A percentile compares a stretch with the other conserved stretches of the same genome.
Evolutionary conservation across 2,113 vertebrate genomes (phyloP).

Genomic region (Dromas ardeola): DNA sequence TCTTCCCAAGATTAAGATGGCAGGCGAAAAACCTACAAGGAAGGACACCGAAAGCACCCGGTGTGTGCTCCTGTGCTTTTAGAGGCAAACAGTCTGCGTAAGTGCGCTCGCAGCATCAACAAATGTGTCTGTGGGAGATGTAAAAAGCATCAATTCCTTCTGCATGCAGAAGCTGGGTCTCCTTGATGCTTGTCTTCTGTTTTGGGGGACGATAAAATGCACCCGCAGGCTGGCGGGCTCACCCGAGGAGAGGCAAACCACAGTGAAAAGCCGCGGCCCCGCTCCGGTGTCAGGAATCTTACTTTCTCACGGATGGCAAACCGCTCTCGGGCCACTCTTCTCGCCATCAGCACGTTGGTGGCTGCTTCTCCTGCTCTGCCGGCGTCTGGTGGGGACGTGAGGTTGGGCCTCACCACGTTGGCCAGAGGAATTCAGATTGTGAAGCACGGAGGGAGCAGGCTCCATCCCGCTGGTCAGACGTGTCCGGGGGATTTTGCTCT

Average conservation of each 20-base stretch:
- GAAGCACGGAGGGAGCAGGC: background rate
- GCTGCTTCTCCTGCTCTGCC: background rate
- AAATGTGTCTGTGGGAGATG: background rate
- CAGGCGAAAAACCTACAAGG: background rate
- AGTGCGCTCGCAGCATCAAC: background rate
- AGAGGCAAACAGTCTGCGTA: background rate
- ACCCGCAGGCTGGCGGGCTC: background rate
- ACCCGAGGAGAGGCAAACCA: background rate
- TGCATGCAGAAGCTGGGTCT: accelerated
- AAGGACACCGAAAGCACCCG: accelerated
- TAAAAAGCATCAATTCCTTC: background rate
- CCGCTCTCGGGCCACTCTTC: accelerated
- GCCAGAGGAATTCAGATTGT: background rate
- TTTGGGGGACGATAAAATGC: background rate
- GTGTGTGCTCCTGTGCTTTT: accelerated
- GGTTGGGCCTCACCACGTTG: background rate
- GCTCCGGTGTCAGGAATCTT: background rate
- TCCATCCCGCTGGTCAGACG: accelerated
- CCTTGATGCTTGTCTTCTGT: background rate
- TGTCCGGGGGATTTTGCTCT: background rate
- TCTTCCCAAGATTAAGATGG: background rate
- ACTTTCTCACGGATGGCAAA: background rate
- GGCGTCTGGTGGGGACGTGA: background rate
- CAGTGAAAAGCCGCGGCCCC: accelerated
- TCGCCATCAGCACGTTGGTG: background rate